phyloP scores from a whole-genome alignment of 23 tunicate genomes.

The Ciona savignyi region DNA sequence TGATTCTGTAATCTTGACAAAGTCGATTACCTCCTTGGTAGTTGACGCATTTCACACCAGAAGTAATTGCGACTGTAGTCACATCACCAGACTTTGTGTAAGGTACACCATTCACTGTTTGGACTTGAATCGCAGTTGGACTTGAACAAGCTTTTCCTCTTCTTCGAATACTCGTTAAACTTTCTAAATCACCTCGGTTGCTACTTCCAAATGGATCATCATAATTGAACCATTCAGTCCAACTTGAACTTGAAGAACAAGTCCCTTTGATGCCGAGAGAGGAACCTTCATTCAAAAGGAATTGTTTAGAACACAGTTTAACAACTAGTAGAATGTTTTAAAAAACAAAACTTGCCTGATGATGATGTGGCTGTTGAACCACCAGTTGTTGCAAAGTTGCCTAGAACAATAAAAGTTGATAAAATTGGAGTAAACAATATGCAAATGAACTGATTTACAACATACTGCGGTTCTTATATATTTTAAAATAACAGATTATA shows the following conservation, averaged over 20 bases:
- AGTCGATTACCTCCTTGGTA: constrained; percentile 5
- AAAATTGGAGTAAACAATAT: not conserved
- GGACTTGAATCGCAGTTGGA: constrained; percentile 16
- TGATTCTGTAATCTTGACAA: constrained; percentile 19
- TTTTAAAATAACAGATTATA: no score
- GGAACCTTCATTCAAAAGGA: no score
- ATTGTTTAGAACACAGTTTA: no score
- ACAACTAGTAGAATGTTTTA: no score
- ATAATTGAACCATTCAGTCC: constrained; percentile 27
- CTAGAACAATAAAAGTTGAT: not conserved
- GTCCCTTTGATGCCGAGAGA: not conserved
- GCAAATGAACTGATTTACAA: not conserved
- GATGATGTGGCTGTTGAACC: no score
- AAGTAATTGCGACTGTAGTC: not conserved
- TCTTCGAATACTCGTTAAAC: not conserved
- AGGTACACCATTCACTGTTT: constrained; percentile 6
- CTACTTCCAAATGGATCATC: constrained; percentile 4
- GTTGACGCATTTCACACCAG: constrained; percentile 18
- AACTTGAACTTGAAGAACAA: not conserved
- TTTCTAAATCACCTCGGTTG: constrained; percentile 17
- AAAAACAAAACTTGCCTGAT: no score
- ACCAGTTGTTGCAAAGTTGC: not conserved
- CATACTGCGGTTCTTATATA: no score
- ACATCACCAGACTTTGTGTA: constrained; percentile 8
- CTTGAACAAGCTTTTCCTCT: constrained; percentile 14